Evolutionary conservation across 2,888 invertebrate genomes (phyloP).

Genomic region (Mesopsocus fuscifrons): DNA sequence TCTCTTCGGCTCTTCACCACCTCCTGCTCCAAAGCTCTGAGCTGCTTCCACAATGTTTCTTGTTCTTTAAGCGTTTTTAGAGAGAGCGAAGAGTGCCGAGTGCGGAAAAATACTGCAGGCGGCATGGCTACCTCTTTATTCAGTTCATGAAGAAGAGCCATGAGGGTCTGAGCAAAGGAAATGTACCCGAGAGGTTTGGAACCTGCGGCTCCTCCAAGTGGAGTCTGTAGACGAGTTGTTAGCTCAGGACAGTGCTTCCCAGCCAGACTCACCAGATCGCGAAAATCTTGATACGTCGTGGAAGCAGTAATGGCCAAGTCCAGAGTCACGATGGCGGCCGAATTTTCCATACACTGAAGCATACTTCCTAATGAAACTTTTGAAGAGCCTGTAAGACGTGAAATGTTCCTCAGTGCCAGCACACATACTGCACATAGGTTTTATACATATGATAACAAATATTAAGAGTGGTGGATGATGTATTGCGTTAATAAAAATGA

Average conservation of each 20-base stretch:
- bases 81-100: constrained; percentile 19
- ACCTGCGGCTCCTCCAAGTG: constrained; percentile 17
- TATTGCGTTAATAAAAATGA: too few relatives aligned
- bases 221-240: not conserved
- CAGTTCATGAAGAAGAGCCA: constrained; percentile 13
- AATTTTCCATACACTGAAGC: constrained; percentile 13
- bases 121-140: constrained; percentile 16
- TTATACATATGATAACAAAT: too few relatives aligned
- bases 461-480: too few relatives aligned
- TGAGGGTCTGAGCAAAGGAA: constrained; percentile 11
- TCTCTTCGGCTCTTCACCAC: constrained; percentile 6
- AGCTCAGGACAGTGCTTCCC: constrained; percentile 20
- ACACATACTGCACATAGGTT: too few relatives aligned
- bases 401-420: too few relatives aligned
- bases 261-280: constrained; percentile 21
- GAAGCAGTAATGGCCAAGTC: constrained; percentile 23
- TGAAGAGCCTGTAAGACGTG: constrained; percentile 2
- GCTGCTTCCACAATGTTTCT: constrained; percentile 20
- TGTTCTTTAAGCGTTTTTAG: constrained; percentile 19
- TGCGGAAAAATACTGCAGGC: constrained; percentile 18
- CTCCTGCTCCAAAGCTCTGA: constrained; percentile 14
- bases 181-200: constrained; percentile 12
- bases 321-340: constrained; percentile 19
- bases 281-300: constrained; percentile 18
- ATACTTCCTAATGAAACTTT: constrained; percentile 9